Evolutionary conservation across 2,113 vertebrate genomes (phyloP).

Genomic region (Falco punctatus): DNA sequence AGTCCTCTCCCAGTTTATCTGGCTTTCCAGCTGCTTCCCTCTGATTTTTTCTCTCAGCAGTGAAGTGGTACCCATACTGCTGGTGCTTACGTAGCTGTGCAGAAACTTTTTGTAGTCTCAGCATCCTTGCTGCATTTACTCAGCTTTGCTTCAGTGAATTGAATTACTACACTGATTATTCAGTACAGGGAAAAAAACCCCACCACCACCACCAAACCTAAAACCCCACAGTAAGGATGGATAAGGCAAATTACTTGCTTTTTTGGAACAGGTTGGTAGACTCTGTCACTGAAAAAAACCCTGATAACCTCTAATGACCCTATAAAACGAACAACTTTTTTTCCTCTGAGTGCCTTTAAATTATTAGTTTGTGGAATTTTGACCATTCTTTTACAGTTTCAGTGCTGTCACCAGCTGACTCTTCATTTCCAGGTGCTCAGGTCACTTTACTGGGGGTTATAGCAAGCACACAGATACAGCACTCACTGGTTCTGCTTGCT

Average conservation of each 20-base stretch:
- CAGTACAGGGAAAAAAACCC: not conserved
- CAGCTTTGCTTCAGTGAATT: not conserved
- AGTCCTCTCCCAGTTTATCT: not conserved
- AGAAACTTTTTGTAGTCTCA: not conserved
- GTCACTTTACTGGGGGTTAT: not conserved
- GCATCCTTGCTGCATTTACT: not conserved
- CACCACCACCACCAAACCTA: rapidly evolving
- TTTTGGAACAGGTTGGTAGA: not conserved
- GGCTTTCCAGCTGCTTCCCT: not conserved
- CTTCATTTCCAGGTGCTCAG: not conserved
- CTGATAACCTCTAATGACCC: not conserved
- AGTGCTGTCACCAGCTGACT: not conserved
- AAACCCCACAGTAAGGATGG: not conserved
- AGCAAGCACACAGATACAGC: not conserved
- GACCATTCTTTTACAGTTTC: not conserved
- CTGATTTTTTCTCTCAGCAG: not conserved
- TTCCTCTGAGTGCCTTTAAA: not conserved
- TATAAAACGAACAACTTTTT: not conserved
- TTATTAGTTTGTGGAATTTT: not conserved
- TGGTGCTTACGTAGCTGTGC: not conserved
- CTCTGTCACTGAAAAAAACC: not conserved
- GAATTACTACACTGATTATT: not conserved
- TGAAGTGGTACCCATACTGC: not conserved
- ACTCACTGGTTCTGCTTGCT: not conserved
- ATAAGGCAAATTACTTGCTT: not conserved